A percentile compares a stretch with the other conserved stretches of the same genome.
phyloP scores from a whole-genome alignment of 2,888 invertebrate genomes.

The Phalera bucephala region DNA sequence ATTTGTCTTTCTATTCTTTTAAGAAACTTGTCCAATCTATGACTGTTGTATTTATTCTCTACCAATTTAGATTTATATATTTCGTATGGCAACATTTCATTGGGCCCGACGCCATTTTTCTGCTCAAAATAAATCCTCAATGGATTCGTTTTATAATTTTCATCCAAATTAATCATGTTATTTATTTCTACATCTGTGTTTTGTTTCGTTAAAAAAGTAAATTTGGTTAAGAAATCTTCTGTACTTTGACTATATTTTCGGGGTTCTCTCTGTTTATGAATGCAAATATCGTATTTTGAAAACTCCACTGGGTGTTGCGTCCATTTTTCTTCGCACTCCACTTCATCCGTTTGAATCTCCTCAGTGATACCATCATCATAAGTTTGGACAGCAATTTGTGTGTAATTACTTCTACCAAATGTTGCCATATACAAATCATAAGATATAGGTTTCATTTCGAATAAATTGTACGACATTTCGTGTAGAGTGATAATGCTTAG shows the following conservation, averaged over 20 bases:
- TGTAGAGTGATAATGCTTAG: constrained; percentile 70
- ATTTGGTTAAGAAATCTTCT: constrained; percentile 55
- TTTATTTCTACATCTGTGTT: constrained; percentile 21
- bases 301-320: constrained; percentile 70
- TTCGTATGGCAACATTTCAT: constrained; percentile 58
- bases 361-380: constrained; percentile 68
- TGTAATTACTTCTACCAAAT: constrained; percentile 66
- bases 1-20: constrained; percentile 59
- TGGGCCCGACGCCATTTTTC: constrained; percentile 63
- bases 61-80: constrained; percentile 58
- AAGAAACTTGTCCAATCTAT: constrained; percentile 56
- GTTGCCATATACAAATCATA: constrained; percentile 75
- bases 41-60: constrained; percentile 44
- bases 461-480: constrained; percentile 67
- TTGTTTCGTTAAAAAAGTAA: constrained; percentile 46
- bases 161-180: constrained; percentile 34
- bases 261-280: constrained; percentile 22
- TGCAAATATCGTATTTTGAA: constrained; percentile 52
- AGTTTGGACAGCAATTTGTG: constrained; percentile 66
- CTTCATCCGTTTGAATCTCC: constrained; percentile 68
- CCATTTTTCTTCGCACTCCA: constrained; percentile 59
- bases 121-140: constrained; percentile 69
- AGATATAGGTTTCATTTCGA: constrained; percentile 76
- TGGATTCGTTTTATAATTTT: constrained; percentile 54
- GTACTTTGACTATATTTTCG: constrained; percentile 37